Evolutionary conservation across 2,797 vertebrate genomes (phyloP), one percentile per base, ranked within the genome.

Genomic region (Ctenosaura bakeri): DNA sequence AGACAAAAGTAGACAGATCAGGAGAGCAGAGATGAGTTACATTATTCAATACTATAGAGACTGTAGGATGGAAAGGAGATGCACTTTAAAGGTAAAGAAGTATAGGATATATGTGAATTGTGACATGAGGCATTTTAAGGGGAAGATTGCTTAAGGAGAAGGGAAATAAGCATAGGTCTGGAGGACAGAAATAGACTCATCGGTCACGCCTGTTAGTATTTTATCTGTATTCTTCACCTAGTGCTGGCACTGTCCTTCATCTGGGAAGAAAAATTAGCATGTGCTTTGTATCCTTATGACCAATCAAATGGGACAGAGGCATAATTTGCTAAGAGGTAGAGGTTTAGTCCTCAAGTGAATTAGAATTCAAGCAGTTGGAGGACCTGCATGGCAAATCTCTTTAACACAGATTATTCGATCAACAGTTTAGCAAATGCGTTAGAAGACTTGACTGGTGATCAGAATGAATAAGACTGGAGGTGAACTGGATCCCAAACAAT

Each of bases 371-470:
- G n/a, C n/a, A 35, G 18, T n/a, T 56, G 59, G 29, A 24, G 16
- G 52, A 38, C 38, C 76, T 35, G 69, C 18, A 64, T 3, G 35
- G 50, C 16, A 89, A 42, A 56, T 79, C 46, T 59, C 59, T 74
- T 35, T 71, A 78, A 69, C 35, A 35, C 46, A 54, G 59, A 76
- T 78, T 52, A 85, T 79, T 89, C n/a, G 77, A 56, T 85, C 32
- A 85, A 56, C 3, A 10, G 42, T 38, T 35, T 85, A 71, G 85
- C 69, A 38, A 85, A 38, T 89, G 54, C 85, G 77, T 78, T 78
- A 32, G 59, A 89, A 89, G 66, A 79, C 24, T 16, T 77, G 62
- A 66, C 0, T 1, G 14, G 50, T 84, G 32, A 84, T 85, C 42
- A 78, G 85, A 38, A 9, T 42, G 24, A 62, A 64, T 50, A 46